Conservation (phyloP, 2,888 invertebrate species). For the Eupithecia subumbrata region DNA sequence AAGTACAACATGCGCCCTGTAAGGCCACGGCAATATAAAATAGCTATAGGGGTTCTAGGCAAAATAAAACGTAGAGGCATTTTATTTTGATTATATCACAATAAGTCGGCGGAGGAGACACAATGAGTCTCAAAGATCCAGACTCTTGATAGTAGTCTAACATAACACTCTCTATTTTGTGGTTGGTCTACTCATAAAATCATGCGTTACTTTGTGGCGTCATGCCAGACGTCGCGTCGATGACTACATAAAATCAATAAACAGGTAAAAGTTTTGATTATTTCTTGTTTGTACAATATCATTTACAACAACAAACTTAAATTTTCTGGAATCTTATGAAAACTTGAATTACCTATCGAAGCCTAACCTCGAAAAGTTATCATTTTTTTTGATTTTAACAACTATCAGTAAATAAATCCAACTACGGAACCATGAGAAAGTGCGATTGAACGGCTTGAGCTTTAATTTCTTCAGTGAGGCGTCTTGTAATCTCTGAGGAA, state of each 20-base stretch:
- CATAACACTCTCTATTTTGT: neutral
- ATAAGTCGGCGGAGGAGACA: neutral
- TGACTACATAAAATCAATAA: neutral
- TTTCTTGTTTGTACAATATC: neutral
- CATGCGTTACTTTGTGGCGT: neutral
- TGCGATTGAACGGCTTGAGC: neutral
- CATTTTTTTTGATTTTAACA: neutral
- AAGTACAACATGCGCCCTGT: no score
- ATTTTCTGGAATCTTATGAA: neutral
- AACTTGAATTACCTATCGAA: neutral
- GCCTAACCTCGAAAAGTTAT: neutral
- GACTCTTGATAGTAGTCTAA: neutral
- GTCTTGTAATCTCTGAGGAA: constrained; percentile 46
- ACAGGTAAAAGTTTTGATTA: neutral
- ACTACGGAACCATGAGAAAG: constrained; percentile 1
- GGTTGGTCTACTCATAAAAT: neutral
- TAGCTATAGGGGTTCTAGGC: neutral
- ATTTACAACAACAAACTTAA: neutral
- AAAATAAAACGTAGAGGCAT: no score
- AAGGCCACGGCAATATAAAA: no score
- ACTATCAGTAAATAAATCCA: neutral
- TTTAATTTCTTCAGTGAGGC: constrained; percentile 38
- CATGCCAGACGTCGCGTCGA: neutral
- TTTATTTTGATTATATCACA: neutral
- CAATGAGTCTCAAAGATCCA: neutral